Conservation (phyloP, 2,888 invertebrate genomes). For the Aspidapion aeneum region DNA sequence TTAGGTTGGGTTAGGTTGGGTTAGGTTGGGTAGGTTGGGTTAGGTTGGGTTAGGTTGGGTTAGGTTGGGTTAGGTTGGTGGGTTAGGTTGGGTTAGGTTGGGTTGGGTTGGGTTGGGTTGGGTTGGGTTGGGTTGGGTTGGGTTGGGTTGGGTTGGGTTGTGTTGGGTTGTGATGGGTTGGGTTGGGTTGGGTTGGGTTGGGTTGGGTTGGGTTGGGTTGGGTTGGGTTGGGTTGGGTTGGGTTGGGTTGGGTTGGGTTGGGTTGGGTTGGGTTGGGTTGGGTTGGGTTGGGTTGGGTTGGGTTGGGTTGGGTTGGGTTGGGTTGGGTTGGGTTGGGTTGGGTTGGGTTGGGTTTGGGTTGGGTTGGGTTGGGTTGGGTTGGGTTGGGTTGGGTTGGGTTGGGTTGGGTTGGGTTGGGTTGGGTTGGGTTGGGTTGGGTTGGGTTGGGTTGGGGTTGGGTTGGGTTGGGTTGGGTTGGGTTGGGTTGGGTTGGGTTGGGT, state of each 20-base stretch:
- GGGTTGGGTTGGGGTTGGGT: too few species aligned
- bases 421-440: slow-evolving; percentile 20
- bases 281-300: slow-evolving; percentile 5
- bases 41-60: too few species aligned
- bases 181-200: slow-evolving; percentile 12
- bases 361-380: slow-evolving; percentile 19
- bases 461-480: slow-evolving; percentile 18
- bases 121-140: slow-evolving; percentile 14
- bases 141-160: slow-evolving; percentile 10
- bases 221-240: slow-evolving; percentile 11
- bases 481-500: slow-evolving; percentile 18
- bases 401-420: slow-evolving; percentile 19
- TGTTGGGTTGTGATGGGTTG: slow-evolving; percentile 7
- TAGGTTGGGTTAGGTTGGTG: too few species aligned
- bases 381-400: slow-evolving; percentile 19
- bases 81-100: too few species aligned
- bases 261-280: slow-evolving; percentile 7
- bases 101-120: slow-evolving; percentile 19
- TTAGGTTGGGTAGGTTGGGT: too few species aligned
- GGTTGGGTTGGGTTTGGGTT: too few species aligned
- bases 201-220: slow-evolving; percentile 14
- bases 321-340: slow-evolving; percentile 14
- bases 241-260: slow-evolving; percentile 6
- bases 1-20: too few species aligned
- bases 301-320: slow-evolving; percentile 10